Conservation (phyloP, 2,797 vertebrate species). For the Pseudochirops cupreus region DNA sequence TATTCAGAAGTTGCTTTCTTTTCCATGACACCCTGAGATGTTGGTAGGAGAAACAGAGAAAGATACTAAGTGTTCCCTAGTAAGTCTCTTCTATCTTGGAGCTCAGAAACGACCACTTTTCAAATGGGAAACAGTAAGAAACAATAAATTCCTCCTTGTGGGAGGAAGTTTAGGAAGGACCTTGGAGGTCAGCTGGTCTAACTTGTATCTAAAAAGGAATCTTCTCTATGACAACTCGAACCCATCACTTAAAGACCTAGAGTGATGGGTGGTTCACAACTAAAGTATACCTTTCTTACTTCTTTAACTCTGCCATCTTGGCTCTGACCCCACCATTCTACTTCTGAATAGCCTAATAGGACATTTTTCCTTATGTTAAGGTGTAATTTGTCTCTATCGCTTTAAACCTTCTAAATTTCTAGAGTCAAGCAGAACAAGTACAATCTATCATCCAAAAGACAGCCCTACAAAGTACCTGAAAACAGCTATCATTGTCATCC, state of each 20-base stretch:
- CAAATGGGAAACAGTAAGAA: not conserved
- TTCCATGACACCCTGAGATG: not conserved
- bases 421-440: not conserved
- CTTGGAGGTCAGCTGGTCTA: not conserved
- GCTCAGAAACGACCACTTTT: slow-evolving; percentile 22
- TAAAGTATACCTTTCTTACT: not conserved
- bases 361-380: not conserved
- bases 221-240: not conserved
- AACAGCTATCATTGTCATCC: not conserved
- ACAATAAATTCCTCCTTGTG: no score
- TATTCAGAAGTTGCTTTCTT: slow-evolving; percentile 11
- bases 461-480: not conserved
- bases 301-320: not conserved
- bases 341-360: not conserved
- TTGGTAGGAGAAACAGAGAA: not conserved
- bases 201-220: not conserved
- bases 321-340: not conserved
- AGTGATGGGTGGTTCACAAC: no score
- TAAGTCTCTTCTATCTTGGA: not conserved
- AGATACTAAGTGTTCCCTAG: not conserved
- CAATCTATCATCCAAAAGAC: not conserved
- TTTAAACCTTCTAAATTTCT: not conserved
- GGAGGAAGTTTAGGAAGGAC: no score
- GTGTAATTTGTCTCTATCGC: not conserved
- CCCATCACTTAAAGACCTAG: not conserved